Conservation (phyloP, 2,113 vertebrate genomes). For the Poicephalus gulielmi region DNA sequence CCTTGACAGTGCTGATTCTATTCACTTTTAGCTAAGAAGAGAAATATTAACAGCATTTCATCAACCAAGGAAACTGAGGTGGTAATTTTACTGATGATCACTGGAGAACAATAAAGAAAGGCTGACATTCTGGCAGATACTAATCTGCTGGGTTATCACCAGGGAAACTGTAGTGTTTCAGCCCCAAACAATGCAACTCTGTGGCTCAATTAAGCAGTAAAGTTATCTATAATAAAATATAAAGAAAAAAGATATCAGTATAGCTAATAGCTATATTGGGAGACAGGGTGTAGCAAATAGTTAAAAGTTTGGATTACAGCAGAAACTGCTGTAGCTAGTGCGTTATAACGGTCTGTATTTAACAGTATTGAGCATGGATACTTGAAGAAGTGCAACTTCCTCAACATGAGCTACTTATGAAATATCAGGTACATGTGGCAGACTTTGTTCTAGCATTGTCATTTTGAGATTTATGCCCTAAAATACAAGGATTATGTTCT, state of each 20-base stretch:
- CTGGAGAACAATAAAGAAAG: background rate
- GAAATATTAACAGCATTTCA: background rate
- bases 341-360: background rate
- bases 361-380: background rate
- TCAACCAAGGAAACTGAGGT: background rate
- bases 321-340: background rate
- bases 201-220: background rate
- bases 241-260: background rate
- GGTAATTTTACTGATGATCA: background rate
- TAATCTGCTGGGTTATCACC: background rate
- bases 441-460: background rate
- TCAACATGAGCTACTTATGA: background rate
- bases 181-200: background rate
- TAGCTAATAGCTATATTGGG: background rate
- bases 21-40: background rate
- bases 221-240: background rate
- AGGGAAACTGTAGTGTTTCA: background rate
- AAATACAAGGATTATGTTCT: background rate
- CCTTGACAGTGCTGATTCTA: background rate
- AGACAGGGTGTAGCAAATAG: background rate
- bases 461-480: background rate
- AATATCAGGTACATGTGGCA: background rate
- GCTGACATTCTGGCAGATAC: background rate
- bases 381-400: background rate
- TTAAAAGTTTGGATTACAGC: background rate